Evolutionary conservation across 1,140 invertebrate species (phyloP).

Genomic region (Mylabris phalerata): DNA sequence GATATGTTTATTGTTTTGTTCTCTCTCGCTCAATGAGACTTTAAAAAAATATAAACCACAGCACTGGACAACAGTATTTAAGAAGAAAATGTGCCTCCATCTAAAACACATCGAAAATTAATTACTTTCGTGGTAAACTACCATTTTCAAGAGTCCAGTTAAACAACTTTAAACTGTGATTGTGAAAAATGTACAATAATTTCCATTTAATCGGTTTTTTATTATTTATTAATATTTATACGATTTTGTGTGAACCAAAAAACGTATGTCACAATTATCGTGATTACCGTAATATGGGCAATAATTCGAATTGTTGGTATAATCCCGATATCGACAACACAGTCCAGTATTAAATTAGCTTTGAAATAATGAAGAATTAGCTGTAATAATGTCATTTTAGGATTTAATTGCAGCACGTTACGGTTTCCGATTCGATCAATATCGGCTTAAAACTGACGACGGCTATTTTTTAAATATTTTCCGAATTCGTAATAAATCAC

Average conservation of each 20-base stretch:
- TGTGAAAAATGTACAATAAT: too few relatives aligned
- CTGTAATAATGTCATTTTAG: neutral
- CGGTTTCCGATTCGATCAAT: neutral
- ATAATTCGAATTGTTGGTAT: slow-evolving; percentile 3
- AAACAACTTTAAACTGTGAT: too few relatives aligned
- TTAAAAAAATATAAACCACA: too few relatives aligned
- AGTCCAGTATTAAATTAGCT: neutral
- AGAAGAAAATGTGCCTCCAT: too few relatives aligned
- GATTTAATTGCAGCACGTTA: neutral
- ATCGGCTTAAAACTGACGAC: neutral
- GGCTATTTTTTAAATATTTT: slow-evolving; percentile 6
- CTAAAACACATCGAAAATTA: too few relatives aligned
- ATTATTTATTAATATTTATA: too few relatives aligned
- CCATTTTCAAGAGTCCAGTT: too few relatives aligned
- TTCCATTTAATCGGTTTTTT: too few relatives aligned
- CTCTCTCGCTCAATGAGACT: too few relatives aligned
- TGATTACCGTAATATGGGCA: neutral
- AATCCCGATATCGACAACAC: neutral
- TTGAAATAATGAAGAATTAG: neutral
- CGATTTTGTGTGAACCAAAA: neutral
- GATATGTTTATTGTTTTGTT: too few relatives aligned
- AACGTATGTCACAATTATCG: slow-evolving; percentile 4
- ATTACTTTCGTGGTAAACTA: too few relatives aligned
- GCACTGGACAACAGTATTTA: too few relatives aligned
- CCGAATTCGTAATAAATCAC: neutral